Conservation (phyloP, 2,888 invertebrate species). For the Caenorhabditis sp. region DNA sequence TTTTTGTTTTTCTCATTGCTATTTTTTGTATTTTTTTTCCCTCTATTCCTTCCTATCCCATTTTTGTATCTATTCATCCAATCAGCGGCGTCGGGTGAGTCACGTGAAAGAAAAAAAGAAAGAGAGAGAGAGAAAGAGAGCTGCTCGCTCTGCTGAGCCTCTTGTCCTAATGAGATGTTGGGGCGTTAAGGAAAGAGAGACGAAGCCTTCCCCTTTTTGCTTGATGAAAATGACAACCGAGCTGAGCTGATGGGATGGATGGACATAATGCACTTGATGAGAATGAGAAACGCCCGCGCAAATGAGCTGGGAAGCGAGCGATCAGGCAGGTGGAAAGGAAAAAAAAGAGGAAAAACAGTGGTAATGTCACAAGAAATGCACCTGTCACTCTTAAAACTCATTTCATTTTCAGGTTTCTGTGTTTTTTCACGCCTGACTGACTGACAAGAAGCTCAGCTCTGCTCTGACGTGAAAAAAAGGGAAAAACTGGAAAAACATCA, state of each 20-base stretch:
- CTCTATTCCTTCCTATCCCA: neutral
- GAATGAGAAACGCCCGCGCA: too few relatives aligned
- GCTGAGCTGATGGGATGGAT: too few relatives aligned
- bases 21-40: constrained; percentile 8
- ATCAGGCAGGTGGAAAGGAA: constrained; percentile 1
- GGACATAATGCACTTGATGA: too few relatives aligned
- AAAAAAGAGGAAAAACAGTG: constrained; percentile 14
- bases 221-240: constrained; percentile 2
- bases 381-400: constrained; percentile 36
- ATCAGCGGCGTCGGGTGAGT: constrained; percentile 33
- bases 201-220: neutral
- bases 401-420: constrained; percentile 9
- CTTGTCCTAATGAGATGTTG: constrained; percentile 52
- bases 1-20: constrained; percentile 9
- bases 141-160: constrained; percentile 19
- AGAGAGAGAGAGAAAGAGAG: neutral
- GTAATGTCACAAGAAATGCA: constrained; percentile 43
- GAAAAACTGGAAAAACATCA: too few relatives aligned
- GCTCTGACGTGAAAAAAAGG: too few relatives aligned
- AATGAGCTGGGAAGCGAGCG: too few relatives aligned
- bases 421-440: too few relatives aligned
- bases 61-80: constrained; percentile 30
- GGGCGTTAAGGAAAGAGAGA: neutral
- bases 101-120: constrained; percentile 28
- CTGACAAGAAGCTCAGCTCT: too few relatives aligned